Base-by-base conservation (phyloP, 2,888 invertebrate species). In the Eupeodes luniger region DNA sequence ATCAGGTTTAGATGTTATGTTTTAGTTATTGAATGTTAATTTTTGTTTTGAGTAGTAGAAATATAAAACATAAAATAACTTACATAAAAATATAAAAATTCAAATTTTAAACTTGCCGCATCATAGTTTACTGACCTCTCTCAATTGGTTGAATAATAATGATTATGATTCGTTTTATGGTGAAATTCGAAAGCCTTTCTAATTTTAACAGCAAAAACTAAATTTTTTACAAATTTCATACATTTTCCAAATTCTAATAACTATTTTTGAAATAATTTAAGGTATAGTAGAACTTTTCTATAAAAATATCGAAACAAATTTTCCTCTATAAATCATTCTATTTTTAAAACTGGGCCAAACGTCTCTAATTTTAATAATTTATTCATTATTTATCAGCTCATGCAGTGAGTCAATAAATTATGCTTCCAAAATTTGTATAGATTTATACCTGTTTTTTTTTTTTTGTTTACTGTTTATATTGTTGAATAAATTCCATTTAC, bases 401-500 rank as follows among this genome's bases (percentile, higher is more conserved):
- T 27, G 40, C 72, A 19, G 34, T 57, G 72, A 72, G 72, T 59
- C 72, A 72, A 72, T 72, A 34, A 72, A 59, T 72, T 12, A 57
- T 11, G 12, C 34, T 36, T 40, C 7, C 34, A 1, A 14, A 34
- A 34, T 14, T 57, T 57, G 11, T 57, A 12, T 27, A 57, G 10
- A 55, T 55, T 19, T 27, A 27, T 27, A 11, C 14, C 59, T 6
- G 6, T 10, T 57, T 12, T 27, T 27, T 27, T 27, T 27, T 27
- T 27, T 27, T 57, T 57, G 14, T 59, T 59, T 59, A 59, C 59
- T 40, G 62, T 40, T 62, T 62, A 1, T 12, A n/a, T 57, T 27
- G 27, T 27, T 27, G 44, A 79, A 70, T 70, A 27, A 53, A 79
- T 36, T 59, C 44, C 19, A 64, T 61, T 76, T 69, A 5, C 12